These are phyloP conservation scores for Diplogasteroides magnus DNA, from an alignment of 1,140 invertebrate genomes.

Conservation along the genomic window DNA sequence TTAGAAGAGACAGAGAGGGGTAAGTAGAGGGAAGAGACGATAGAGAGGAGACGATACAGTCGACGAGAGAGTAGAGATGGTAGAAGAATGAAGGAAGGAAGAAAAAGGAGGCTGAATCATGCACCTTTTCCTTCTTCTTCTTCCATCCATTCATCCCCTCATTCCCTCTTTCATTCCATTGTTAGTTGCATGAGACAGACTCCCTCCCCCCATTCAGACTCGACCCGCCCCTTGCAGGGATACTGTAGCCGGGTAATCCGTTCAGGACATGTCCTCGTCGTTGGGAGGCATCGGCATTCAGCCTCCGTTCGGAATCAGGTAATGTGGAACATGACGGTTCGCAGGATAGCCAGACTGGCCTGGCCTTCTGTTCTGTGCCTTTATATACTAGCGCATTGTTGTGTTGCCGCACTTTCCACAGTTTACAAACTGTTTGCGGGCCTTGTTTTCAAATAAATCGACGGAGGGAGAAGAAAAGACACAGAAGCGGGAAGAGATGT, in stretches of 20 bases:
- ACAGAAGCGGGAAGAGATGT: neutral
- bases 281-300: neutral
- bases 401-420: neutral
- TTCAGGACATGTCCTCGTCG: neutral
- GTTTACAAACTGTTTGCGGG: neutral
- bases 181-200: neutral
- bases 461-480: neutral
- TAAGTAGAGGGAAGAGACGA: neutral
- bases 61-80: neutral
- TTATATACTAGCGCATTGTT: neutral
- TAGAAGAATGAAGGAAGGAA: conserved; percentile 1
- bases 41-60: too few species aligned
- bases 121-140: neutral
- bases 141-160: neutral
- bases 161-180: neutral
- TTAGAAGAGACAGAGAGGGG: neutral
- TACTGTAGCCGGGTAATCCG: conserved; percentile 11
- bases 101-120: neutral
- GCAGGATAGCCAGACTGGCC: neutral
- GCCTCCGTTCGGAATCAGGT: neutral
- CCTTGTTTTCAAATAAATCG: neutral
- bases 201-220: neutral
- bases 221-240: conserved; percentile 2
- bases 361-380: neutral
- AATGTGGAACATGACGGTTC: neutral